These are phyloP conservation scores for Elephas maximus DNA, from an alignment of 2,113 vertebrate genomes.

Conservation along the genomic window DNA sequence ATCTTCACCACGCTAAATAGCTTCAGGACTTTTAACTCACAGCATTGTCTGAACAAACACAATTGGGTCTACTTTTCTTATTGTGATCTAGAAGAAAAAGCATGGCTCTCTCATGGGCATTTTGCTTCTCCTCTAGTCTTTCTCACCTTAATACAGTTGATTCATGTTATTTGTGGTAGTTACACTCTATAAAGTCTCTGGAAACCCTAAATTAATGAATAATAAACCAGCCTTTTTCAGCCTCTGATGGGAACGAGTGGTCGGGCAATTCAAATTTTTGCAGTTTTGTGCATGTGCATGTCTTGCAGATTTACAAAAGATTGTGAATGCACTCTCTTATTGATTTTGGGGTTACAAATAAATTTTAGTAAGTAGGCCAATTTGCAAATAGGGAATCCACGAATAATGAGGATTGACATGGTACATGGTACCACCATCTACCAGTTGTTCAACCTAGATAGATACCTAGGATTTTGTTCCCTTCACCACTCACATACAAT, in stretches of 20 bases:
- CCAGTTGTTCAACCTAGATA: not conserved
- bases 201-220: too few relatives aligned
- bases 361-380: not conserved
- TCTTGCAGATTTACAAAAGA: too few relatives aligned
- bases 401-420: not conserved
- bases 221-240: too few relatives aligned
- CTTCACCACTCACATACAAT: not conserved
- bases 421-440: not conserved
- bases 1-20: not conserved
- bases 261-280: too few relatives aligned
- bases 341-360: too few relatives aligned
- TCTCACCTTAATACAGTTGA: not conserved
- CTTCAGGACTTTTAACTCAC: not conserved
- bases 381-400: not conserved
- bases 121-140: slow-evolving; percentile 22
- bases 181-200: too few relatives aligned
- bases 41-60: not conserved
- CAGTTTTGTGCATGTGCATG: too few relatives aligned
- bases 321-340: too few relatives aligned
- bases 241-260: too few relatives aligned
- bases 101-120: not conserved
- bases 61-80: not conserved
- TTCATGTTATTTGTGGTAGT: too few relatives aligned
- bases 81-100: not conserved
- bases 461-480: not conserved